A percentile compares a stretch with the other conserved stretches of the same genome.
These are phyloP conservation scores for Cavia aperea DNA, from an alignment of 2,113 vertebrate genomes.

Conservation along the genomic window DNA sequence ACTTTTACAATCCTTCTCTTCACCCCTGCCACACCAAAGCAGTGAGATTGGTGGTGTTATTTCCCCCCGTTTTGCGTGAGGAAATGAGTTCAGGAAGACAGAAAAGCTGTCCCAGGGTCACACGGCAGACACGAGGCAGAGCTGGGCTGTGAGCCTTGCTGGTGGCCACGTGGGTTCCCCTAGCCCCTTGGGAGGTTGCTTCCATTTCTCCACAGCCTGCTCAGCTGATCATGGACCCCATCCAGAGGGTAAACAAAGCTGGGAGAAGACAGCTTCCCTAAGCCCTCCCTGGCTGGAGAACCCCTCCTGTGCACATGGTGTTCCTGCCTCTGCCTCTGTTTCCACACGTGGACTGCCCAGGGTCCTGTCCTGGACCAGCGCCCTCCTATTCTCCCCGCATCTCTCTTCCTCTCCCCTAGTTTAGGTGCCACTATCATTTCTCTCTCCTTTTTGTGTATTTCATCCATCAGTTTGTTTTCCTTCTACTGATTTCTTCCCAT, in stretches of 20 bases:
- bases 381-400: background rate
- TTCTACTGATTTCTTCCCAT: background rate
- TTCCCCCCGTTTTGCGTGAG: background rate
- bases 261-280: background rate
- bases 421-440: background rate
- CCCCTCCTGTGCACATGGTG: rapidly evolving
- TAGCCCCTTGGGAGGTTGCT: background rate
- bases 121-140: background rate
- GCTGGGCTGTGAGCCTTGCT: background rate
- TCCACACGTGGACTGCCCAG: background rate
- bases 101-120: background rate
- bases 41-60: background rate
- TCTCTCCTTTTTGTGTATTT: background rate
- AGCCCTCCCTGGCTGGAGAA: background rate
- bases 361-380: background rate
- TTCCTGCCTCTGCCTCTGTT: rapidly evolving
- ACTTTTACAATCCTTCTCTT: background rate
- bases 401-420: background rate
- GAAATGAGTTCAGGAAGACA: background rate
- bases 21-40: background rate
- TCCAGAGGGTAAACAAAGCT: background rate
- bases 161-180: background rate
- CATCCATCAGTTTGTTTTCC: background rate
- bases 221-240: background rate
- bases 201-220: background rate